phyloP scores from a whole-genome alignment of 2,113 vertebrate genomes.

The Hippopotamus amphibius region DNA sequence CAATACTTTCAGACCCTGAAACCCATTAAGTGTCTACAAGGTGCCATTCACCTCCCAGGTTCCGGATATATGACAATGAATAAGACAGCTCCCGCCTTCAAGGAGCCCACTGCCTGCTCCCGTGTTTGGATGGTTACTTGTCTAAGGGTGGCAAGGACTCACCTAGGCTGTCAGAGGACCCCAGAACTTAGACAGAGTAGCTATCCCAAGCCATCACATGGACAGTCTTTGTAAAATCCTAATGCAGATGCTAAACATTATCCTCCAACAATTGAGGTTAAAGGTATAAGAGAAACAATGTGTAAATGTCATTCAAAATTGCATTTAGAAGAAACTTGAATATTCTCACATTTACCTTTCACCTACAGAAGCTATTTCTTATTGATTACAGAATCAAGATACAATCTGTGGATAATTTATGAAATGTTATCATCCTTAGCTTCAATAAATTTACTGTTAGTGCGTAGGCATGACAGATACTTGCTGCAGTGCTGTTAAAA shows the following conservation, averaged over 20 bases:
- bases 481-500: not conserved
- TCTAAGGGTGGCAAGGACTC: not conserved
- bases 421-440: conserved; percentile 51
- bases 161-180: not conserved
- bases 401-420: conserved; percentile 63
- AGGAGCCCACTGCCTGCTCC: not conserved
- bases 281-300: conserved; percentile 23
- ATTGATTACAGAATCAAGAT: conserved; percentile 56
- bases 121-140: not conserved
- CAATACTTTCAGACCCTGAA: not conserved
- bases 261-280: not conserved
- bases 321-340: conserved; percentile 39
- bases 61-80: not conserved
- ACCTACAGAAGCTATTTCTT: conserved; percentile 46
- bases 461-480: not conserved
- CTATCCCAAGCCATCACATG: not conserved
- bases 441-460: conserved; percentile 43
- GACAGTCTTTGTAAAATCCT: not conserved
- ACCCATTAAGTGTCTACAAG: not conserved
- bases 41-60: not conserved
- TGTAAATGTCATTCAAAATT: conserved; percentile 54
- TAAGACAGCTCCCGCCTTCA: not conserved
- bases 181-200: not conserved
- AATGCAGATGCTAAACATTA: not conserved
- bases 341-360: conserved; percentile 37